Conservation (phyloP, 2,113 vertebrate genomes). For the Cyanocitta stelleri region DNA sequence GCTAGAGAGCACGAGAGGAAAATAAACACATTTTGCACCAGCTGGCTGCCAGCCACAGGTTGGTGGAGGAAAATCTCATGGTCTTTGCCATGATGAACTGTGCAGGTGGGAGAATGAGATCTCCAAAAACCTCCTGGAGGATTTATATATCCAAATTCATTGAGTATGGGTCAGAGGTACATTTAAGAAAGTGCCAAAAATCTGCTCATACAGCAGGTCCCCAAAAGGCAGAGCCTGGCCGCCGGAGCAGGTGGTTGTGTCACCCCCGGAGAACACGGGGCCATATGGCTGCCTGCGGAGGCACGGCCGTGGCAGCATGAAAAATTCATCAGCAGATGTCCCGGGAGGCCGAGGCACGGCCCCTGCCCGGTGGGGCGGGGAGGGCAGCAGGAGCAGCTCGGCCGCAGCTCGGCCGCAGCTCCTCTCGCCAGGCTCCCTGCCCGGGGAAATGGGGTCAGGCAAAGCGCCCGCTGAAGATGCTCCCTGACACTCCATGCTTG, state of each 20-base stretch:
- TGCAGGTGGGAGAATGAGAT: not conserved
- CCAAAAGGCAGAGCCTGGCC: not conserved
- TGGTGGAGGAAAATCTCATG: not conserved
- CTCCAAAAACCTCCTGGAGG: not conserved
- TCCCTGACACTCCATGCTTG: rapidly evolving
- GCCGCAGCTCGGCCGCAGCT: not conserved
- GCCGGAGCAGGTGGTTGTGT: not conserved
- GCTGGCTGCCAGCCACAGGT: not conserved
- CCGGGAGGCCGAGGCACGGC: not conserved
- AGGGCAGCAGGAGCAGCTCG: not conserved
- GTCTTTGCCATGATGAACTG: not conserved
- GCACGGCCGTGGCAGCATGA: not conserved
- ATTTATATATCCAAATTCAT: not conserved
- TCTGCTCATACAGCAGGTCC: not conserved
- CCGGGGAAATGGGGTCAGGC: not conserved
- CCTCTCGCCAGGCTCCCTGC: not conserved
- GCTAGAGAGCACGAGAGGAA: not conserved
- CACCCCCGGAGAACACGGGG: not conserved
- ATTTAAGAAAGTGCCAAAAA: not conserved
- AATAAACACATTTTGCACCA: not conserved
- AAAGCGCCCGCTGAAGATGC: rapidly evolving
- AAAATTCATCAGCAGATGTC: slow-evolving; percentile 7
- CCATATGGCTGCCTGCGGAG: slow-evolving; percentile 1
- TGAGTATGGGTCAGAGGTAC: not conserved
- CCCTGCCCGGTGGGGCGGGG: rapidly evolving